Base-by-base conservation (phyloP, 2,797 vertebrate genomes). In the Phoeniculus purpureus region DNA sequence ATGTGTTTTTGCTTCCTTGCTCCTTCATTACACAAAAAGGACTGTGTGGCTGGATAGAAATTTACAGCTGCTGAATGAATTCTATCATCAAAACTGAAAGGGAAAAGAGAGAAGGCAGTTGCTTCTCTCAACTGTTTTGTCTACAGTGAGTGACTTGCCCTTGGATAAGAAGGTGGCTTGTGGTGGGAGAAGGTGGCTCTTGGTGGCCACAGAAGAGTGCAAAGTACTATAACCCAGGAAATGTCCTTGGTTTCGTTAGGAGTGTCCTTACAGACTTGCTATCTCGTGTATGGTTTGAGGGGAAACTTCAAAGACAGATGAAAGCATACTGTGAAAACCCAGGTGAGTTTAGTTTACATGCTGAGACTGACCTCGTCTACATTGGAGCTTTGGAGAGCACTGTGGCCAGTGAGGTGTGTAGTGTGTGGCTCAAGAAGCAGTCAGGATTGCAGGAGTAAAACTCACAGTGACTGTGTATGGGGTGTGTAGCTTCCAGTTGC, bases 351-450 rank as follows among this genome's bases (percentile, higher is more conserved):
- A 74, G 27, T 1, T 47, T 66, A 9, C 1, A 0, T 2, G 2
- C 50, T 51, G 37, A 62, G 47, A 32, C 9, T 32, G 45, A 55
- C 31, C 10, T 58, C 25, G 4, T 52, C 61, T 16, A 12, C 10
- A 8, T 25, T 34, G 29, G 34, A 70, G 23, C 19, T 67, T 2
- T 23, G 52, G 50, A 22, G 40, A 60, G 7, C 7, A 20, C 8
- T 1, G 0, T 11, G 9, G 27, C 14, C 1, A 5, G 21, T 1
- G 1, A 52, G 60, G 31, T 34, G 40, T 47, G 18, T 17, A 27
- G 74, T 15, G 25, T 70, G 48, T 59, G 27, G 45, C 51, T 71
- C 60, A 34, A 51, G 61, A 82, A 75, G 70, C 51, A 55, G 29
- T 22, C 4, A 3, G 43, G 43, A 21, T 51, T 40, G 32, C 10